A percentile compares a stretch with the other conserved stretches of the same genome.
These are phyloP conservation scores for Neomorphus geoffroyi DNA, from an alignment of 2,797 vertebrate species.

Conservation along the genomic window DNA sequence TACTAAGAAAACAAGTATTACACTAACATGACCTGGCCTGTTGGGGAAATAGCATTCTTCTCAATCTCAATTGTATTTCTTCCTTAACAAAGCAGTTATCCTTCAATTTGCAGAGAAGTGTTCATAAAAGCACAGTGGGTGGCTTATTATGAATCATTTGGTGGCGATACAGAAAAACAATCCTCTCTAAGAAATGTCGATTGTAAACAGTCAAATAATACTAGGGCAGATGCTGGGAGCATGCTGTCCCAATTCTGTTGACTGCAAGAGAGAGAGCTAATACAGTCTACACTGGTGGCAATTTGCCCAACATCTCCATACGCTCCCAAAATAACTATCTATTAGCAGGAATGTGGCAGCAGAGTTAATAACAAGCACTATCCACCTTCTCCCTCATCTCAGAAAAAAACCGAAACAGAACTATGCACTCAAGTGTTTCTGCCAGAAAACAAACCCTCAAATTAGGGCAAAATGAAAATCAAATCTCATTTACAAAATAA, in stretches of 20 bases:
- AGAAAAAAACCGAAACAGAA: conserved; percentile 20
- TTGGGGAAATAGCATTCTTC: conserved; percentile 31
- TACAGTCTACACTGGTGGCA: neutral
- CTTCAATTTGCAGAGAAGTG: neutral
- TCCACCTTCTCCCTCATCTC: neutral
- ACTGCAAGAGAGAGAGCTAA: neutral
- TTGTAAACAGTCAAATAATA: neutral
- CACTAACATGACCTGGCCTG: neutral
- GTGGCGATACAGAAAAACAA: conserved; percentile 23
- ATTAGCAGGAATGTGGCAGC: neutral
- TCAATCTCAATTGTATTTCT: neutral
- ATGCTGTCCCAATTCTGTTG: neutral
- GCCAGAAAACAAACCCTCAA: conserved; percentile 59
- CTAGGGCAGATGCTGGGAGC: neutral
- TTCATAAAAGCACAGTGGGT: conserved; percentile 24
- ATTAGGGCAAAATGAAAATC: conserved; percentile 65
- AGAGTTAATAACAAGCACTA: neutral
- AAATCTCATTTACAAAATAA: conserved; percentile 63
- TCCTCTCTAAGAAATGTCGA: conserved; percentile 39
- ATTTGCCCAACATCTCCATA: neutral
- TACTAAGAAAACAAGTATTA: conserved; percentile 36
- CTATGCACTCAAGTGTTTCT: conserved; percentile 62
- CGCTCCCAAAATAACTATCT: neutral
- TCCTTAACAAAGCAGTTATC: neutral
- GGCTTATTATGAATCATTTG: conserved; percentile 35